Conservation (phyloP, 2,888 invertebrate genomes). For the Atrina japonica region DNA sequence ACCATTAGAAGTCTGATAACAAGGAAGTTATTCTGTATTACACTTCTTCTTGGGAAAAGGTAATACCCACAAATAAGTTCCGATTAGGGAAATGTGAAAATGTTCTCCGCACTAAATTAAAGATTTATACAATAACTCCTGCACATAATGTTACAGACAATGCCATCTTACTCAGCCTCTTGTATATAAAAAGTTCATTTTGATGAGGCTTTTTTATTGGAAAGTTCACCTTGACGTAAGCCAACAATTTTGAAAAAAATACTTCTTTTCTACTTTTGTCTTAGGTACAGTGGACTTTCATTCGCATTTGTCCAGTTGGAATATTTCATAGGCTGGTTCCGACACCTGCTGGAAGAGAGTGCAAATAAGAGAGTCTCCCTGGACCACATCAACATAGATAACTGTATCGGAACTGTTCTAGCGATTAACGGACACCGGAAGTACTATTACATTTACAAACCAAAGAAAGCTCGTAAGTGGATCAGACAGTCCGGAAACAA, state of each 20-base stretch:
- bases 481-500: constrained; percentile 59
- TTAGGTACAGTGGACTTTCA: constrained; percentile 95
- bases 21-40: too few species aligned
- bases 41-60: too few species aligned
- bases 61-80: too few species aligned
- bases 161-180: too few species aligned
- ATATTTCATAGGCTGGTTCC: constrained; percentile 96
- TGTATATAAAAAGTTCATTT: not conserved
- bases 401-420: constrained; percentile 95
- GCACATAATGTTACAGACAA: too few species aligned
- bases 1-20: too few species aligned
- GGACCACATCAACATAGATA: constrained; percentile 89
- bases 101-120: too few species aligned
- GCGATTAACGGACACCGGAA: constrained; percentile 97
- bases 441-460: constrained; percentile 99
- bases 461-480: constrained; percentile 66
- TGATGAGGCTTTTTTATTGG: too few species aligned
- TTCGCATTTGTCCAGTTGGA: constrained; percentile 97
- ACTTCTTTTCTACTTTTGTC: constrained; percentile 57
- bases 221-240: too few species aligned
- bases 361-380: constrained; percentile 88
- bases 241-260: too few species aligned
- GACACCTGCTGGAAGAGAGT: constrained; percentile 89
- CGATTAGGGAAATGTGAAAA: too few species aligned
- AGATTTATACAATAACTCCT: too few species aligned